Conservation (phyloP, 2,888 invertebrate species). For the Germaria angustata region DNA sequence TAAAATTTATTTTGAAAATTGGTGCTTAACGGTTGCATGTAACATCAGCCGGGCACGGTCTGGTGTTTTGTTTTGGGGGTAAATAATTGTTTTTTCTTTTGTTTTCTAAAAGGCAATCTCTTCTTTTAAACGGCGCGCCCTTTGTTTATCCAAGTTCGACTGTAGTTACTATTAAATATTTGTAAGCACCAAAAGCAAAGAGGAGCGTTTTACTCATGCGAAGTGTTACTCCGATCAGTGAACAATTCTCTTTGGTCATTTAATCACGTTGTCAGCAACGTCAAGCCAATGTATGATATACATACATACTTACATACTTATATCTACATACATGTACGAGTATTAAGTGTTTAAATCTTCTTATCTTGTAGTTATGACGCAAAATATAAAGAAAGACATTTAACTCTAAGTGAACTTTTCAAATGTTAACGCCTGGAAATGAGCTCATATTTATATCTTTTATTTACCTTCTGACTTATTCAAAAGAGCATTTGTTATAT, state of each 20-base stretch:
- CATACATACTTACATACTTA: neutral
- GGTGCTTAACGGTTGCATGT: too few species aligned
- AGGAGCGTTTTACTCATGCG: neutral
- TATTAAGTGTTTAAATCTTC: conserved; percentile 6
- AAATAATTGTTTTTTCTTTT: too few species aligned
- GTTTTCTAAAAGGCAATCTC: too few species aligned
- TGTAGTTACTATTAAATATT: conserved; percentile 1
- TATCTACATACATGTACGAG: neutral
- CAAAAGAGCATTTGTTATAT: too few species aligned
- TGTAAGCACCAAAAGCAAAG: neutral
- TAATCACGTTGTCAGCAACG: conserved; percentile 6
- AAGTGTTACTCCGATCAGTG: neutral
- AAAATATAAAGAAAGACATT: neutral
- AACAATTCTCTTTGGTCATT: conserved; percentile 8
- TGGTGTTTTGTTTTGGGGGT: too few species aligned
- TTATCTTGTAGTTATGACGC: conserved; percentile 48
- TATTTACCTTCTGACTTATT: conserved; percentile 2
- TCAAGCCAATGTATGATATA: neutral
- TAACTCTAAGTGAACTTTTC: conserved; percentile 5
- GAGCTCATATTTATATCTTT: neutral
- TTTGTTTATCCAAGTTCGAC: conserved; percentile 43
- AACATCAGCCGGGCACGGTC: too few species aligned
- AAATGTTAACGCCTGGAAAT: conserved; percentile 43
- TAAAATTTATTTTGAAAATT: too few species aligned
- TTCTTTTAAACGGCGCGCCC: conserved; percentile 57